These are phyloP conservation scores for Mormyrops boulengeri DNA, from an alignment of 2,797 vertebrate species.

Conservation along the genomic window DNA sequence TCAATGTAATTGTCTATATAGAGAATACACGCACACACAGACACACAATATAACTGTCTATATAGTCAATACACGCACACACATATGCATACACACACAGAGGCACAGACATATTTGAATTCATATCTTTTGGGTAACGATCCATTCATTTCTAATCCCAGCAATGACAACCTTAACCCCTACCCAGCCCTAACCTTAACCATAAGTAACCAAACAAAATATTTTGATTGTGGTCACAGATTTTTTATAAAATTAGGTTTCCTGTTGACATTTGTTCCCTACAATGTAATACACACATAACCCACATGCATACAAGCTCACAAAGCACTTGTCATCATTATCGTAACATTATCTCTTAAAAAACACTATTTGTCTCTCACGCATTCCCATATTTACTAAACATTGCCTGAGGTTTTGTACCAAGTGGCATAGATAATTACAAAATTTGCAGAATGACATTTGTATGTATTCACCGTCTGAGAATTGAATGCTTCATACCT, in stretches of 20 bases:
- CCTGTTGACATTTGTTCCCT: too few species aligned
- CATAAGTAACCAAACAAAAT: not conserved
- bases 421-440: not conserved
- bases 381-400: not conserved
- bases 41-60: not conserved
- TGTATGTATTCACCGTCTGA: not conserved
- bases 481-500: not conserved
- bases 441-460: not conserved
- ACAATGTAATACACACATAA: too few species aligned
- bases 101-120: not conserved
- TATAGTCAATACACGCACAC: not conserved
- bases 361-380: not conserved
- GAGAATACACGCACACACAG: not conserved
- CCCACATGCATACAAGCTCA: too few species aligned
- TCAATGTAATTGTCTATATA: not conserved
- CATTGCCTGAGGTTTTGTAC: not conserved
- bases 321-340: not conserved
- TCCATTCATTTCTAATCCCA: not conserved
- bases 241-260: too few species aligned
- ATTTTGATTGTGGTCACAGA: too few species aligned
- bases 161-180: not conserved
- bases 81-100: not conserved
- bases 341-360: not conserved
- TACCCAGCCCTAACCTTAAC: not conserved
- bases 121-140: not conserved